Evolutionary conservation across 1,140 invertebrate species (phyloP), one percentile per base, ranked within the genome.

Genomic region (Cataglyphis hispanica): DNA sequence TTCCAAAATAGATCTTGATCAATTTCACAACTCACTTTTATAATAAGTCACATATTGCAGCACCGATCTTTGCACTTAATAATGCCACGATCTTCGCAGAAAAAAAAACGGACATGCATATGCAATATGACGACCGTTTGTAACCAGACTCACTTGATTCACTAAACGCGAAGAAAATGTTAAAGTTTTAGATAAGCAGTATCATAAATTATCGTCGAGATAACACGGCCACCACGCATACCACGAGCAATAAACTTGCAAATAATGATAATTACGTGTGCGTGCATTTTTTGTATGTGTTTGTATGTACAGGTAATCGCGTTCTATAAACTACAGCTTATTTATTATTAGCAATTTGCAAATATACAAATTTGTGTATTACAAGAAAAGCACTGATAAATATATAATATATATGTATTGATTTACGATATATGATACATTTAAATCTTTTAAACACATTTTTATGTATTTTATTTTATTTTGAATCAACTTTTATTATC

Each of bases 201-300:
- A 67, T 61, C 84, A 60, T 89, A 80, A 89, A 90, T 90, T 69
- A 84, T 87, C 66, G 16, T 63, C n/a, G 16, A n/a, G 88, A 90
- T 90, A 90, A 90, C 67, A 89, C 67, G n/a, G 22, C 25, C 37
- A 87, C 25, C 16, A 77, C 27, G 22, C 63, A 1, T 19, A n/a
- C 5, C 11, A 66, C 58, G 27, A 25, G 16, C 7, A 11, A 31
- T 31, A 31, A n/a, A n/a, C 43, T 22, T 5, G 40, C n/a, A 22
- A 46, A 63, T 10, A 25, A 8, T 13, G 40, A 67, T 37, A 50
- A 56, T 67, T 53, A 13, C 37, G 4, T 37, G 5, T 64, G n/a
- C 22, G 25, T 50, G 46, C 13, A 50, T 50, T 43, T n/a, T 5
- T 13, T 19, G 75, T 25, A 19, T 66, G 19, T n/a, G 11, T 19